phyloP scores from a whole-genome alignment of 2,888 invertebrate species.

The Pterostichus madidus region DNA sequence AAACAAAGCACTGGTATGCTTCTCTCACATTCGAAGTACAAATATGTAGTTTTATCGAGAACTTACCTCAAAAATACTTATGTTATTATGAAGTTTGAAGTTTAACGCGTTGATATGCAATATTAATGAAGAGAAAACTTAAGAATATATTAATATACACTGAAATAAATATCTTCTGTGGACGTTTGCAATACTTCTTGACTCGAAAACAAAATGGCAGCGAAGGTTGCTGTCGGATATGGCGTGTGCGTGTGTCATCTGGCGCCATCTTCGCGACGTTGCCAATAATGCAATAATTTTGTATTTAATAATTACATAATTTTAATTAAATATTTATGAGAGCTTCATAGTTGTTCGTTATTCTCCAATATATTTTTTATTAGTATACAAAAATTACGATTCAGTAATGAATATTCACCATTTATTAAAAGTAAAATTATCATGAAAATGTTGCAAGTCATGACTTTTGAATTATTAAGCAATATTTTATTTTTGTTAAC shows the following conservation, averaged over 20 bases:
- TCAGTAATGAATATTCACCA: background rate
- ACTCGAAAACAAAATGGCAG: constrained; percentile 66
- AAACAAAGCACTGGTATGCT: constrained; percentile 18
- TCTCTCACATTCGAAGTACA: constrained; percentile 31
- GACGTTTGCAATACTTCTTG: constrained; percentile 33
- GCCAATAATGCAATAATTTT: background rate
- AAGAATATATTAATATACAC: constrained; percentile 66
- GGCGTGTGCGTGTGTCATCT: constrained; percentile 2
- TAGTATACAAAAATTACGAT: background rate
- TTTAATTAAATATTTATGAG: constrained; percentile 7
- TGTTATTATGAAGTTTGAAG: constrained; percentile 64
- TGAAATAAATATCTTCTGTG: constrained; percentile 61
- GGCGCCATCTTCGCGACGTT: constrained; percentile 11
- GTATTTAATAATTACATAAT: background rate
- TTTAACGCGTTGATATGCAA: constrained; percentile 54
- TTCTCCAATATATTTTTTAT: background rate
- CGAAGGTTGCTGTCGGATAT: constrained; percentile 24
- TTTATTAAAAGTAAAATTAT: constrained; percentile 9
- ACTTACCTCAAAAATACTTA: constrained; percentile 64
- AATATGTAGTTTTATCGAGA: constrained; percentile 58
- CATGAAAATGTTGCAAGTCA: constrained; percentile 35
- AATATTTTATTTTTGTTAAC: constrained; percentile 32
- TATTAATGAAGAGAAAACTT: constrained; percentile 52
- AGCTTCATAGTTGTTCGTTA: background rate
- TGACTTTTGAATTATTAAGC: constrained; percentile 17